A percentile compares a stretch with the other conserved stretches of the same genome.
phyloP scores from a whole-genome alignment of 2,888 invertebrate genomes.

The Digitonthophagus gazella region DNA sequence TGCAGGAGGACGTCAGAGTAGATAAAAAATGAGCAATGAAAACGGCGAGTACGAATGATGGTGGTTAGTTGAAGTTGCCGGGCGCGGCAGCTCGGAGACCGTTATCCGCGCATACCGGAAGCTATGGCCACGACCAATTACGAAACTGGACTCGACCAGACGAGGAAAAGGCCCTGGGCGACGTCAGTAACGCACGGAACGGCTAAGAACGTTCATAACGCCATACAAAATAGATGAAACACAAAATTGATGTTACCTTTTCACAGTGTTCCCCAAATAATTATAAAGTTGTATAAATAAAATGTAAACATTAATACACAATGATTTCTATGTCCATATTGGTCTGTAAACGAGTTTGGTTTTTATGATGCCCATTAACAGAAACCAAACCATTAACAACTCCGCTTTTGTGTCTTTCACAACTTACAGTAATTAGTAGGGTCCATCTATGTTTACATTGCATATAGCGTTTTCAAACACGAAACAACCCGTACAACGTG shows the following conservation, averaged over 20 bases:
- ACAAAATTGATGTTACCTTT: neutral
- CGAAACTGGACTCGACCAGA: constrained; percentile 1
- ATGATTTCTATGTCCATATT: too few relatives aligned
- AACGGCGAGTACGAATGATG: constrained; percentile 8
- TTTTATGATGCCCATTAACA: too few relatives aligned
- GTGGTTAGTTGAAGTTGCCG: neutral
- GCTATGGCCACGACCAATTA: constrained; percentile 11
- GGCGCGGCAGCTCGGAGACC: neutral
- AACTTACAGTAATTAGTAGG: too few relatives aligned
- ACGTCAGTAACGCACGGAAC: neutral
- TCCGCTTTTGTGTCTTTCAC: too few relatives aligned
- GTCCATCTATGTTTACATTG: too few relatives aligned
- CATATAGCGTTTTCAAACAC: too few relatives aligned
- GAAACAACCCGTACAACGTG: too few relatives aligned
- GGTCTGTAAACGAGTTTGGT: too few relatives aligned
- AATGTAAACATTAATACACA: too few relatives aligned
- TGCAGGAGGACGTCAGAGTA: constrained; percentile 14
- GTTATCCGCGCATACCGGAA: constrained; percentile 16
- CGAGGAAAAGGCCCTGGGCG: neutral
- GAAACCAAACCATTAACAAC: too few relatives aligned
- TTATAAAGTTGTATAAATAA: too few relatives aligned
- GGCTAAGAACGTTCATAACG: neutral
- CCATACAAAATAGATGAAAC: neutral
- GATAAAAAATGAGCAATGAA: constrained; percentile 12
- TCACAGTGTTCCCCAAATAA: too few relatives aligned